Evolutionary conservation across 2,113 vertebrate genomes (phyloP), one percentile per base, ranked within the genome.

Genomic region (Rhynchopsitta pachyrhyncha): DNA sequence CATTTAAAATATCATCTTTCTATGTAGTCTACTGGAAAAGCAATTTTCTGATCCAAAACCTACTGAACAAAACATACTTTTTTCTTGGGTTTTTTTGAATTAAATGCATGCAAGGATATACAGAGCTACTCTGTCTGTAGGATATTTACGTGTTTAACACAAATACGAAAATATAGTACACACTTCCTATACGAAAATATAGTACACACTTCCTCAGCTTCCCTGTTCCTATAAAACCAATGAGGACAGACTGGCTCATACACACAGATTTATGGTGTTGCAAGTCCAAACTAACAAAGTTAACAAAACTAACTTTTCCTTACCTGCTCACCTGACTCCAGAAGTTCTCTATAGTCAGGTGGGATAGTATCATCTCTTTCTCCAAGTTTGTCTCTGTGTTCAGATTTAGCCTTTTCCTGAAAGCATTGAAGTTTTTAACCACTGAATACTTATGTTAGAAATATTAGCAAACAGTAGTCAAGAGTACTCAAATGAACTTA

Each of bases 301-400:
- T 35, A 59, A 59, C 33, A 59, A 59, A 59, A 59, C 20, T 23
- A 35, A 35, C 6, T 86, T 76, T 53, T n/a, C 59, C 44, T 96
- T 96, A 98, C 98, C 97, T 98, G 50, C 10, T 96, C 94, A 28
- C 96, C 81, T 1, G 95, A 90, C 44, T 98, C 98, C 94, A 98
- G 80, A 66, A 98, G 92, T 35, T 98, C 96, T 27, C 4, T 74
- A 14, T 97, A 98, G 4, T 98, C 97, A 11, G 98, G 98, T 5
- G 98, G 98, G 27, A 98, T 96, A 11, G 98, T 98, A 66, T 98
- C 98, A 2, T 98, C 98, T 92, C 95, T 97, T 67, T 98, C 98
- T 78, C 98, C 98, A 62, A 98, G 97, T 55, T 97, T 98, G 42
- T 98, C 98, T 86, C 64, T 96, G 44, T 98, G 97, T 39, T 98